These are phyloP conservation scores for Therioaphis trifolii DNA, from an alignment of 2,888 invertebrate species.

Conservation along the genomic window DNA sequence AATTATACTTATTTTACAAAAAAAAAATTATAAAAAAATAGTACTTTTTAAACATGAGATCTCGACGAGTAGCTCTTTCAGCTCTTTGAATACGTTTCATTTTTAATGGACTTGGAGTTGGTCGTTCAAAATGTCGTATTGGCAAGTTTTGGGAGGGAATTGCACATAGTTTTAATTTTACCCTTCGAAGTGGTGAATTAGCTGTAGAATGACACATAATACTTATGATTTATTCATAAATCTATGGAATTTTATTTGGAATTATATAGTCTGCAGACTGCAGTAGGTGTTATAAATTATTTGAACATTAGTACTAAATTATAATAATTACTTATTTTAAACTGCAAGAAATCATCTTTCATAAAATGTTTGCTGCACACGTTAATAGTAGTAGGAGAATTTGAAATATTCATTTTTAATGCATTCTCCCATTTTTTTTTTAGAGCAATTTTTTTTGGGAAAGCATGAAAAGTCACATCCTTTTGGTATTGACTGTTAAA, in stretches of 20 bases:
- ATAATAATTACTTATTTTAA: background rate
- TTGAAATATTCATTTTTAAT: background rate
- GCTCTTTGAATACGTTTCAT: background rate
- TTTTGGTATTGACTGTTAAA: background rate
- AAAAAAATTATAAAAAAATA: no score
- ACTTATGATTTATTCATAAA: no score
- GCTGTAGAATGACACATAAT: no score
- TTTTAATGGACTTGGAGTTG: background rate
- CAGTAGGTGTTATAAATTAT: no score
- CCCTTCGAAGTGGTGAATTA: background rate
- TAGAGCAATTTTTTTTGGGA: background rate
- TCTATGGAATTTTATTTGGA: no score
- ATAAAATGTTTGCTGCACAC: background rate
- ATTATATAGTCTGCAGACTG: no score
- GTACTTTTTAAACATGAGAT: no score
- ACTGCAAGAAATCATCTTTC: background rate
- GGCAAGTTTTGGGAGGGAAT: background rate
- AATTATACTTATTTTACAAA: no score
- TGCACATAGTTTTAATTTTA: background rate
- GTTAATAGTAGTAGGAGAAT: background rate
- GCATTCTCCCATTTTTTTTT: background rate
- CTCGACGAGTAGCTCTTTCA: background rate
- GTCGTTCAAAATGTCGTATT: background rate
- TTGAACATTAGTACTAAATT: background rate
- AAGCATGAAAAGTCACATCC: background rate